These are phyloP conservation scores for Tipula helvola DNA, from an alignment of 2,888 invertebrate species.

Conservation along the genomic window DNA sequence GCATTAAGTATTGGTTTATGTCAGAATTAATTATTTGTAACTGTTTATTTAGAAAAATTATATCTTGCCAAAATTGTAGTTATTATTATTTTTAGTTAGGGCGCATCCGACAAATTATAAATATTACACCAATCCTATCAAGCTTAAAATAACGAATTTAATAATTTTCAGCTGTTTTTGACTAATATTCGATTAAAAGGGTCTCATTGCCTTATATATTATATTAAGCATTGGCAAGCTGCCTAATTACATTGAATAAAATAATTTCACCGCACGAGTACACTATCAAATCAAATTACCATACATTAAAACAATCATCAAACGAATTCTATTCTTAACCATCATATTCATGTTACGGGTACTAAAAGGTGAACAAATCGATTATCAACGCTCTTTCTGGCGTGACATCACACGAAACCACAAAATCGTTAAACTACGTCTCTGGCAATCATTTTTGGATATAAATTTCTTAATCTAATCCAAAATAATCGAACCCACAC, in stretches of 20 bases:
- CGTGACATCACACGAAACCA: neutral
- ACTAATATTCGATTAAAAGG: too few species aligned
- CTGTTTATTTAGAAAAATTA: too few species aligned
- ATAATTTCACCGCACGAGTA: neutral
- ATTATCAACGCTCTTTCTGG: neutral
- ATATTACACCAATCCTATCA: too few species aligned
- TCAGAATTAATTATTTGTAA: too few species aligned
- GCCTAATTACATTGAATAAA: neutral
- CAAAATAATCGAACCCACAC: neutral
- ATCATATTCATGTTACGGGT: neutral
- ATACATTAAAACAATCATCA: neutral
- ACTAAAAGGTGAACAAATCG: neutral
- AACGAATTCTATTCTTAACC: neutral
- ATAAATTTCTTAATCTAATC: neutral
- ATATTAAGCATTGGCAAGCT: neutral
- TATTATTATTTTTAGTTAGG: too few species aligned
- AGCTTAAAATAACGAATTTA: too few species aligned
- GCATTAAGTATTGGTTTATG: neutral
- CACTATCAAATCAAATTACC: neutral
- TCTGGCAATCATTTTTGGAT: neutral
- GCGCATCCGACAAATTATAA: too few species aligned
- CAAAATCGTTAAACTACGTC: neutral
- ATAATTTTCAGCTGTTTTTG: too few species aligned
- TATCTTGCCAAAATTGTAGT: too few species aligned
- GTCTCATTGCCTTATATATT: too few species aligned